phyloP scores from a whole-genome alignment of 2,888 invertebrate species.

The Pandemis corylana region DNA sequence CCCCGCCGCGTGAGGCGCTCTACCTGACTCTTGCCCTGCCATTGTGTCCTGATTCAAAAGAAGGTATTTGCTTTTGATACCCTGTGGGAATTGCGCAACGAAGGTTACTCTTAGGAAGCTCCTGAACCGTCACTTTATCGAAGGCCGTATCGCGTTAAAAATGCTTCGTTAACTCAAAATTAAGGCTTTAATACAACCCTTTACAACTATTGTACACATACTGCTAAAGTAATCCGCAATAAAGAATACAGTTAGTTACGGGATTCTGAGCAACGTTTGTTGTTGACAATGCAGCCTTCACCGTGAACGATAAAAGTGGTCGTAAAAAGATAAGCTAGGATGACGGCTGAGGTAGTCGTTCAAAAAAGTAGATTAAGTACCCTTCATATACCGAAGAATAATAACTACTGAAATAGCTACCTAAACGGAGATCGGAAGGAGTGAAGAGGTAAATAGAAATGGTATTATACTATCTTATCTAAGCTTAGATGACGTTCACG shows the following conservation, averaged over 20 bases:
- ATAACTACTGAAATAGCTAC: slow-evolving; percentile 9
- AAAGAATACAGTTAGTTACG: slow-evolving; percentile 58
- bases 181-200: slow-evolving; percentile 66
- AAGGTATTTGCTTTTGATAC: slow-evolving; percentile 78
- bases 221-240: slow-evolving; percentile 61
- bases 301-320: slow-evolving; percentile 48
- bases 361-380: slow-evolving; percentile 25
- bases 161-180: slow-evolving; percentile 60
- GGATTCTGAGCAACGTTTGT: slow-evolving; percentile 53
- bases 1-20: slow-evolving; percentile 78
- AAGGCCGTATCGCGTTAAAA: slow-evolving; percentile 63
- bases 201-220: slow-evolving; percentile 52
- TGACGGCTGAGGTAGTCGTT: slow-evolving; percentile 32
- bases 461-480: slow-evolving; percentile 18
- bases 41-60: slow-evolving; percentile 78
- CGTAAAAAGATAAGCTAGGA: slow-evolving; percentile 48
- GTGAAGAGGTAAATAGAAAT: slow-evolving; percentile 7
- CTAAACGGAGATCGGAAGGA: not conserved
- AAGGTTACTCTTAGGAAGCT: slow-evolving; percentile 59
- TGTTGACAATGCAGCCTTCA: slow-evolving; percentile 49
- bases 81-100: slow-evolving; percentile 83
- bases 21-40: slow-evolving; percentile 84
- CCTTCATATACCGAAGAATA: slow-evolving; percentile 19
- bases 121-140: slow-evolving; percentile 63
- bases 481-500: slow-evolving; percentile 17